These are phyloP conservation scores for Argyrosomus regius DNA, from an alignment of 2,797 vertebrate species.

Conservation along the genomic window DNA sequence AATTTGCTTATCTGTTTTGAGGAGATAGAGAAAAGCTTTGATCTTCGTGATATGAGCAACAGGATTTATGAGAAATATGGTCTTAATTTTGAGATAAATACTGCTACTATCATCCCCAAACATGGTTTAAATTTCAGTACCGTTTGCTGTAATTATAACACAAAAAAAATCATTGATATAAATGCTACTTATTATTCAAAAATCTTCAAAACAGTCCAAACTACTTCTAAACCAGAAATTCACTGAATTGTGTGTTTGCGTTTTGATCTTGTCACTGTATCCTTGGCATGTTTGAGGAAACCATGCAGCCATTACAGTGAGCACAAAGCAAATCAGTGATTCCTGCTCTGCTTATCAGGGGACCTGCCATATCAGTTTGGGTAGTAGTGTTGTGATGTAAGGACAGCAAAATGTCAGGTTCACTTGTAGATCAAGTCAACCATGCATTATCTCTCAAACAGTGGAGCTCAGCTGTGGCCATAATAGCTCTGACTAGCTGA, in stretches of 20 bases:
- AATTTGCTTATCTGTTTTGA: constrained; percentile 27
- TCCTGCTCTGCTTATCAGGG: constrained; percentile 82
- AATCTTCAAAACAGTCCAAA: not conserved
- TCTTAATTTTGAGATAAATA: constrained; percentile 23
- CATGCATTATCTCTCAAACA: constrained; percentile 86
- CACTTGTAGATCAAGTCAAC: constrained; percentile 89
- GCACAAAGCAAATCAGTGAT: constrained; percentile 81
- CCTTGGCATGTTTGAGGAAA: constrained; percentile 70
- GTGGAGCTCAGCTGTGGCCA: constrained; percentile 77
- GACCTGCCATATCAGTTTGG: constrained; percentile 83
- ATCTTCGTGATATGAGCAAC: constrained; percentile 25
- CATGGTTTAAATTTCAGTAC: constrained; percentile 8
- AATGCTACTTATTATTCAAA: constrained; percentile 18
- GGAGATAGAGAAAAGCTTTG: constrained; percentile 22
- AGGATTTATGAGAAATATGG: constrained; percentile 16
- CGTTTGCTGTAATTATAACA: not conserved
- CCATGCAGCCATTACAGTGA: constrained; percentile 77
- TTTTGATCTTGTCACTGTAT: constrained; percentile 51
- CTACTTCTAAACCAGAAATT: not conserved
- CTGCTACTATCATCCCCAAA: not conserved
- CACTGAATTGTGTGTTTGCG: constrained; percentile 28
- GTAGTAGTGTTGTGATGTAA: constrained; percentile 84
- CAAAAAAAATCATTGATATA: constrained; percentile 11
- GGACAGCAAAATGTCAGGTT: constrained; percentile 86
- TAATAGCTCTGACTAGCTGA: constrained; percentile 69